Percentiles rank a stretch among this genome's conserved stretches.
Conservation (phyloP, 2,888 invertebrate genomes). For the Drosophila mimica region DNA sequence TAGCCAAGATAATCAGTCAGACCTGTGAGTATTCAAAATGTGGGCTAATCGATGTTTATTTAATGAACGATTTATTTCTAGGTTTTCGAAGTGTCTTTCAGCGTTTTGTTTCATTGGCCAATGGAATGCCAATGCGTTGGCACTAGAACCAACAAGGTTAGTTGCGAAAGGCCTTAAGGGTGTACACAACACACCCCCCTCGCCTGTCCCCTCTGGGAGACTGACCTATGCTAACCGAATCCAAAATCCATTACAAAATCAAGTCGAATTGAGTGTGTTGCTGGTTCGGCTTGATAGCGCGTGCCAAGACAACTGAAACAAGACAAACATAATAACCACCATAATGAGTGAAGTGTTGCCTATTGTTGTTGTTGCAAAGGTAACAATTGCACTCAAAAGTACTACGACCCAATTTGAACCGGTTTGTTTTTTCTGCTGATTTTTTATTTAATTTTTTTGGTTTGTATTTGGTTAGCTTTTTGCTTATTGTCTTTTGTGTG, state of each 20-base stretch:
- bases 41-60: constrained; percentile 46
- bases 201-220: constrained; percentile 11
- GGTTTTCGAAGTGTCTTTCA: constrained; percentile 25
- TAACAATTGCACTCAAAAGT: constrained; percentile 82
- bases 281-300: constrained; percentile 52
- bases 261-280: constrained; percentile 32
- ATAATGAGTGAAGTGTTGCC: constrained; percentile 67
- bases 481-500: constrained; percentile 40
- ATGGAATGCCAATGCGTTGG: constrained; percentile 61
- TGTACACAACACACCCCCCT: background rate
- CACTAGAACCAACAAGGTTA: constrained; percentile 73
- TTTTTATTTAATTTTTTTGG: constrained; percentile 11
- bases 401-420: constrained; percentile 83
- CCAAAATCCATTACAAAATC: constrained; percentile 72
- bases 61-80: constrained; percentile 56
- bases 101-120: constrained; percentile 20
- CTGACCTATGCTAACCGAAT: constrained; percentile 77
- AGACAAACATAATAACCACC: constrained; percentile 69
- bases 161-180: constrained; percentile 55
- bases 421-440: constrained; percentile 66
- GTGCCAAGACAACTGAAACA: constrained; percentile 72
- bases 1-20: constrained; percentile 23
- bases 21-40: constrained; percentile 58
- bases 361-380: constrained; percentile 62
- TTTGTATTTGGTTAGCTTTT: constrained; percentile 31